Percentiles rank a stretch among this genome's conserved stretches.
Conservation (phyloP, 2,797 vertebrate genomes). For the Ispidina picta region DNA sequence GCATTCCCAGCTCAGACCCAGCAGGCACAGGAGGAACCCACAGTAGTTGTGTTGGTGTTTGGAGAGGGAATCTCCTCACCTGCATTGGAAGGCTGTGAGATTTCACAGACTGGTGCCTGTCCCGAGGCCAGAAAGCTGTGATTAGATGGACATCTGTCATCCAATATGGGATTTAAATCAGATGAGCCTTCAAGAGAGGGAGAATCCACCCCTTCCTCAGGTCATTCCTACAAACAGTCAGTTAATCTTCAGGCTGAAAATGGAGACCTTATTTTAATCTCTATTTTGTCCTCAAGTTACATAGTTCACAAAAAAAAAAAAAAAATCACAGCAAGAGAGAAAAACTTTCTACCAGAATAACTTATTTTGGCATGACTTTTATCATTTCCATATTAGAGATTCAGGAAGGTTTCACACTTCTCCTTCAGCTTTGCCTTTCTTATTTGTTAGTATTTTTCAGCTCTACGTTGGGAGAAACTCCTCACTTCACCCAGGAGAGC, state of each 20-base stretch:
- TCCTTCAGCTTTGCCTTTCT: neutral
- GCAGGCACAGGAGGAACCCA: neutral
- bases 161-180: neutral
- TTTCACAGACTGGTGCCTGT: neutral
- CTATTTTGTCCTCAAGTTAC: neutral
- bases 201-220: neutral
- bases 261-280: neutral
- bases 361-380: neutral
- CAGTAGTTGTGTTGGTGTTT: neutral
- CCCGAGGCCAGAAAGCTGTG: fast-evolving
- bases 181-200: neutral
- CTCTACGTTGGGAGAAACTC: neutral
- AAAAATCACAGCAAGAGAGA: neutral
- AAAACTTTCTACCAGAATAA: neutral
- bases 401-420: neutral
- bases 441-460: neutral
- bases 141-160: neutral
- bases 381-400: neutral
- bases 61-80: neutral
- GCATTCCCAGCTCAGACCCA: neutral
- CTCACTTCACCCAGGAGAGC: neutral
- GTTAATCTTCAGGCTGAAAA: neutral
- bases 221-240: neutral
- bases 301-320: neutral
- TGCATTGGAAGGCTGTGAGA: neutral